A percentile compares a stretch with the other conserved stretches of the same genome.
Evolutionary conservation across 1,140 invertebrate genomes (phyloP).

Genomic region (Atta cephalotes): DNA sequence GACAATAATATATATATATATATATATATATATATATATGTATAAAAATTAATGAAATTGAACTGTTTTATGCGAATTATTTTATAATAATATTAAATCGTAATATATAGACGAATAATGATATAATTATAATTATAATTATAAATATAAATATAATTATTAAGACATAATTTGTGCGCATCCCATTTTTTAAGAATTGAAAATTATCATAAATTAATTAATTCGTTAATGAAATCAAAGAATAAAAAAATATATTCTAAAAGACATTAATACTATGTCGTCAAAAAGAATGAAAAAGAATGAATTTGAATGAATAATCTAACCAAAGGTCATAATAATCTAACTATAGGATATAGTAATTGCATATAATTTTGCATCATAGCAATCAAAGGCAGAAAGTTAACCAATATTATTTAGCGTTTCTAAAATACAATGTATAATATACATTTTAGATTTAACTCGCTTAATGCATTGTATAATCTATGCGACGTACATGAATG

Average conservation of each 20-base stretch:
- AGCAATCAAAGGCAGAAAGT: neutral
- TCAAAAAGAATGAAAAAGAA: neutral
- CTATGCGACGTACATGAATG: neutral
- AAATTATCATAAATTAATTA: neutral
- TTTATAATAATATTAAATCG: neutral
- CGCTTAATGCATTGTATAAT: neutral
- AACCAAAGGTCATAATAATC: neutral
- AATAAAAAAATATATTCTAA: neutral
- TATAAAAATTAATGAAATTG: neutral
- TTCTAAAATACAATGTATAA: neutral
- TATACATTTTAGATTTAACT: conserved; percentile 15
- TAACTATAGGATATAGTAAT: too few relatives aligned
- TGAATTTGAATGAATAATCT: neutral
- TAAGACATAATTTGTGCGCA: neutral
- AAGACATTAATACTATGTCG: neutral
- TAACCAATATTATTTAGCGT: neutral
- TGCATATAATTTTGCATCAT: neutral
- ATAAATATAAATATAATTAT: too few relatives aligned
- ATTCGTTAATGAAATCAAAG: neutral
- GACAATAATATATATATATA: too few relatives aligned
- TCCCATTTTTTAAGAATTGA: neutral
- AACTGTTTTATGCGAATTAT: neutral
- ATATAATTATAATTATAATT: neutral
- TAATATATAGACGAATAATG: neutral
- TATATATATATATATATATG: too few relatives aligned